Base-by-base conservation (phyloP, 2,113 vertebrate species). In the cattle (Bos taurus) region DNA sequence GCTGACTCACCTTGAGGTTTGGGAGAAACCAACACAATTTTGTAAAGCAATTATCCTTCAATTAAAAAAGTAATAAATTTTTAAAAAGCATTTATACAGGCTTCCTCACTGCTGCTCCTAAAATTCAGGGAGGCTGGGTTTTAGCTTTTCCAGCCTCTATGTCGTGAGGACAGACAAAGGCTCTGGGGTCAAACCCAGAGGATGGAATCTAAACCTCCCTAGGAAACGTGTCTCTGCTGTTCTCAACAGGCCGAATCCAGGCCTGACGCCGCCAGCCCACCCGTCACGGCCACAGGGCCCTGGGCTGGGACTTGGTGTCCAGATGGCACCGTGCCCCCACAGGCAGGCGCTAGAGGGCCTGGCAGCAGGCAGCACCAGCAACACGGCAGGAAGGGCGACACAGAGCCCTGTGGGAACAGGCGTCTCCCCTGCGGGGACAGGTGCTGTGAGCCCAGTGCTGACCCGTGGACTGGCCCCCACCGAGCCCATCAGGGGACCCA, bases 281-380 rank as follows among this genome's bases (percentile, higher is more conserved):
- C 25, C 1, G 1, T 14, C 5, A 0, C 7, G 1, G 40, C 25
- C 25, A 7, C 0, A 15, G 2, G 74, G 74, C 43, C 40, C 74
- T 7, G 7, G 15, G 74, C 40, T 15, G 40, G 40, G 14, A 15
- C 13, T 46, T 7, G 0, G 74, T 7, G 23, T 78, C 64, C 64
- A 67, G 16, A 19, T 5, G 33, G 64, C 33, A 4, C 33, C 3
- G 4, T 67, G 64, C 16, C 64, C 16, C 33, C 33, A n/a, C 62
- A 4, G 33, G 64, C 33, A 67, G 64, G 64, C 16, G 2, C 33
- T 9, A n/a, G 64, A n/a, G 17, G 62, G 16, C 62, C 17, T 10
- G 64, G 8, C 16, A n/a, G 16, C 62, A n/a, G 33, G 62, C 33
- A n/a, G 64, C 16, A 10, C 16, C 33, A 67, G 62, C 7, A 1